A percentile compares a stretch with the other conserved stretches of the same genome.
Conservation (phyloP, 2,113 vertebrate species). For the Corapipo altera region DNA sequence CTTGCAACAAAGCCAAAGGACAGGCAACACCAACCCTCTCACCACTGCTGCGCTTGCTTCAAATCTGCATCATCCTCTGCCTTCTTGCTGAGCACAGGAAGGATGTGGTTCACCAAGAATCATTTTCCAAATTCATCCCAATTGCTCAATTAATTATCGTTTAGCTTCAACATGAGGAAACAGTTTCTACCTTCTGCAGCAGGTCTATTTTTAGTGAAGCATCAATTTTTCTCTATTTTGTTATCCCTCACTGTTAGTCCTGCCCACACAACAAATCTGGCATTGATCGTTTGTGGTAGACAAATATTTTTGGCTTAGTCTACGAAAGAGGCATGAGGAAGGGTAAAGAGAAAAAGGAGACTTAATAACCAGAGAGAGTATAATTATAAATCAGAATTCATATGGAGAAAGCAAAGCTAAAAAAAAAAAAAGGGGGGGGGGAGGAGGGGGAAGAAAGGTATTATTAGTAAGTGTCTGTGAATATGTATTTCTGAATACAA, state of each 20-base stretch:
- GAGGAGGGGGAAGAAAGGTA: fast-evolving
- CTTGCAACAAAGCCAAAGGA: neutral
- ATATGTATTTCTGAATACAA: neutral
- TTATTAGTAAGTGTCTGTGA: neutral
- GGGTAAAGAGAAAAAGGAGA: neutral
- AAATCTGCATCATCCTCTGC: neutral
- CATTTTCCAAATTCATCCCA: slow-evolving; percentile 56
- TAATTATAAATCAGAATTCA: neutral
- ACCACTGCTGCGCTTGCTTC: neutral
- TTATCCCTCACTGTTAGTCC: slow-evolving; percentile 20
- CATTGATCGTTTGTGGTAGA: slow-evolving; percentile 38
- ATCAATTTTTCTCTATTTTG: slow-evolving; percentile 26
- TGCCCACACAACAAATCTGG: slow-evolving; percentile 60
- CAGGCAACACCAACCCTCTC: neutral
- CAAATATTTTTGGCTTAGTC: slow-evolving; percentile 16
- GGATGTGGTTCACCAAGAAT: slow-evolving; percentile 70
- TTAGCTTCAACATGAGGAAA: slow-evolving; percentile 55
- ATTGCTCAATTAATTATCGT: slow-evolving; percentile 65
- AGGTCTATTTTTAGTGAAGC: slow-evolving; percentile 59
- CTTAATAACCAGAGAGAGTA: neutral
- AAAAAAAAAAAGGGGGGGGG: neutral
- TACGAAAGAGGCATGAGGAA: slow-evolving; percentile 1
- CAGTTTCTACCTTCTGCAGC: slow-evolving; percentile 59
- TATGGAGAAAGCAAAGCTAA: neutral
- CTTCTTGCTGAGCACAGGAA: slow-evolving; percentile 19